Base-by-base conservation (phyloP, 2,888 invertebrate species). In the Habroteleia sp. region DNA sequence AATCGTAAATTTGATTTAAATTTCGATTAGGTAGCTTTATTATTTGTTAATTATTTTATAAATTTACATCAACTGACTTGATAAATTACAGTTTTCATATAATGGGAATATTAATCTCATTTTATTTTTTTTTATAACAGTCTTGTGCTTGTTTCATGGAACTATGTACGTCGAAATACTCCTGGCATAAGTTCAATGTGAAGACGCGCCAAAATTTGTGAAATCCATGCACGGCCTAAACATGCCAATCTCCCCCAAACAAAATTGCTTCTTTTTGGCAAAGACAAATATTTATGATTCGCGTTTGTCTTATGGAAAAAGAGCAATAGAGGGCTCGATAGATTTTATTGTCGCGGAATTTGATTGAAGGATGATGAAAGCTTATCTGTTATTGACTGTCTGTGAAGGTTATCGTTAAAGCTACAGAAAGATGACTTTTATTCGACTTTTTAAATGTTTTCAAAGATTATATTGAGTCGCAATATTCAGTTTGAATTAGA, bases 261-360 rank as follows among this genome's bases (percentile, higher is more conserved):
- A 3, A 11, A 42, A 68, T 68, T 50, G 41, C 35, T 58, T 16
- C 27, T 58, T 68, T 68, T 58, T 68, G 68, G 58, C 68, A 58
- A 50, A 58, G 25, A 31, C 68, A 58, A 68, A 50, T 68, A 50
- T 68, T 68, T 68, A 58, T 68, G 48, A 58, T 33, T 33, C 27
- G 23, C 41, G 58, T 68, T 48, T 58, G 42, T 50, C 23, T 48
- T 39, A 37, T 16, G 27, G 39, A 29, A 20, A 4, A 16, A 29
- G 25, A 35, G 2, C 31, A 31, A 10, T 0, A 7, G 1, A 11
- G 14, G 10, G 7, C 1, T 3, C 13, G n/a, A 29, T 25, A 11
- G 16, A 56, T 52, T 60, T 50, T 52, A 52, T 52, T 50, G 14
- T 8, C 1, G 17, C 20, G 27, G 2, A 42, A 50, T 60, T 69